A percentile compares a stretch with the other conserved stretches of the same genome.
Evolutionary conservation across 2,113 vertebrate genomes (phyloP).

Genomic region (Mungos mungo): DNA sequence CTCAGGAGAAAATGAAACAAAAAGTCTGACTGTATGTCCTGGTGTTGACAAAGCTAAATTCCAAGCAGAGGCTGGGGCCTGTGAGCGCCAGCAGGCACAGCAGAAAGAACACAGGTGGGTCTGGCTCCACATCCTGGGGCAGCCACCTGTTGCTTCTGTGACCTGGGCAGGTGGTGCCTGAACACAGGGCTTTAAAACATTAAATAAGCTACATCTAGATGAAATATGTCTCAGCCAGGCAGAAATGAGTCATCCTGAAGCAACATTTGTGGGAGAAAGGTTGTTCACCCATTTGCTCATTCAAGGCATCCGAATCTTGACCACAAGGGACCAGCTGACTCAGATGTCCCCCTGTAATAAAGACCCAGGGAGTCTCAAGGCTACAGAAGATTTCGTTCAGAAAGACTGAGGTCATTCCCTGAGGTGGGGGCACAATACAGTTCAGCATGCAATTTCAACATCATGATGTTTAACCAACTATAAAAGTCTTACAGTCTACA

Average conservation of each 20-base stretch:
- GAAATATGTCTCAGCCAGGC: not conserved
- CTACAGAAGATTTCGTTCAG: not conserved
- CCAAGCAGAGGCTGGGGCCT: not conserved
- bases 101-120: not conserved
- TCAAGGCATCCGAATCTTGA: not conserved
- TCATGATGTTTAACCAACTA: not conserved
- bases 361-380: not conserved
- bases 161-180: not conserved
- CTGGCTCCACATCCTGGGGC: not conserved
- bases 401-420: constrained; percentile 4
- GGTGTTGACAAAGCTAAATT: not conserved
- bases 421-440: not conserved
- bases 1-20: not conserved
- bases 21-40: not conserved
- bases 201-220: not conserved
- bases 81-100: not conserved
- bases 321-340: not conserved
- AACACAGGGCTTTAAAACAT: not conserved
- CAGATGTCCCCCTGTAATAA: not conserved
- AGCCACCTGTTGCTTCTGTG: not conserved
- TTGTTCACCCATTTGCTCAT: not conserved
- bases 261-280: not conserved
- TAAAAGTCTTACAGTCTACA: not conserved
- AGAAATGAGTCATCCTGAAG: not conserved
- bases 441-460: not conserved